These are phyloP conservation scores for Mobula hypostoma DNA, from an alignment of 2,113 vertebrate species.

Conservation along the genomic window DNA sequence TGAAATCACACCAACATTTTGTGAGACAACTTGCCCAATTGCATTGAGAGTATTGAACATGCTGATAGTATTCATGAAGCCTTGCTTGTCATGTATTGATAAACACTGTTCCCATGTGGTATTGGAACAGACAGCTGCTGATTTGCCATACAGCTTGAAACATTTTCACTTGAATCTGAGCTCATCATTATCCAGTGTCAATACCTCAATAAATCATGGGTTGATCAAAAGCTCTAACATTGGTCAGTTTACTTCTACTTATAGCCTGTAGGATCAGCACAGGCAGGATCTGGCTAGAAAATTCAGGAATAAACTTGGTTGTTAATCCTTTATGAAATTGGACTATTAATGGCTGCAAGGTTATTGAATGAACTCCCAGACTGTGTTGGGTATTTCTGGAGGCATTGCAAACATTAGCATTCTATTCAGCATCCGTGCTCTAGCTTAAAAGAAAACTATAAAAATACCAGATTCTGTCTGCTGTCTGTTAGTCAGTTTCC, in stretches of 20 bases:
- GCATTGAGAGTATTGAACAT: too few relatives aligned
- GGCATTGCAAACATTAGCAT: too few relatives aligned
- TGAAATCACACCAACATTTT: too few relatives aligned
- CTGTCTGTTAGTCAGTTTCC: not conserved
- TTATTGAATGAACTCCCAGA: not conserved
- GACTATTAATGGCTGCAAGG: not conserved
- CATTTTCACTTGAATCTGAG: not conserved
- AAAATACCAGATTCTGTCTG: not conserved
- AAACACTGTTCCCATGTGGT: too few relatives aligned
- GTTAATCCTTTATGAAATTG: not conserved
- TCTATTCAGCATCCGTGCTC: not conserved
- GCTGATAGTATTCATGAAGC: too few relatives aligned
- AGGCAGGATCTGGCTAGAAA: not conserved
- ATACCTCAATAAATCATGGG: not conserved
- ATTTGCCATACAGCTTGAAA: too few relatives aligned
- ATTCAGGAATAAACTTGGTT: not conserved
- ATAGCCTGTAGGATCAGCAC: not conserved
- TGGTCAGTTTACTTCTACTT: not conserved
- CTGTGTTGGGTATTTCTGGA: not conserved
- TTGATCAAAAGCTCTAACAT: not conserved
- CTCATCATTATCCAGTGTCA: not conserved
- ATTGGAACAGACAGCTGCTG: too few relatives aligned
- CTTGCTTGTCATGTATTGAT: too few relatives aligned
- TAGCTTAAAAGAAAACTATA: not conserved
- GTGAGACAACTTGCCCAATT: too few relatives aligned